Base-by-base conservation (phyloP, 2,888 invertebrate genomes). In the Scaptomyza flava region DNA sequence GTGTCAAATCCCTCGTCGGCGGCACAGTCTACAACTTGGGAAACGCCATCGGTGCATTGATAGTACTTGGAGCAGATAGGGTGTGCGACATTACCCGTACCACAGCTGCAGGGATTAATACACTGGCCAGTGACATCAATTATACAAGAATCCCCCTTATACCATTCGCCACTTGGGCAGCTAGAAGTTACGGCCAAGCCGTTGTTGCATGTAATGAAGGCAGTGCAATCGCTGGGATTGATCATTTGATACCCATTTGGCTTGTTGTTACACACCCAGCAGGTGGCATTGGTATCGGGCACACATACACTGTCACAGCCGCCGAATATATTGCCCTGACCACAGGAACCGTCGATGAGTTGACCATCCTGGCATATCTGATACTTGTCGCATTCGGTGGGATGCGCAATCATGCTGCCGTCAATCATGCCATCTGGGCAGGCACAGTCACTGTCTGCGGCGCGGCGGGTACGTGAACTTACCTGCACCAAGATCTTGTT, bases 1-100 rank as follows among this genome's bases (percentile, higher is more conserved):
- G 69, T 9, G 31, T 90, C 63, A 45, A 85, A 91, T 6, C 79
- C 87, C 20, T 83, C 64, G 0, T 68, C 73, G 0, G 38, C n/a
- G 1, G 67, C 65, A 46, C 91, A 91, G 2, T 75, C 75, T 0
- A 81, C 77, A 0, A 91, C 89, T 34, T 76, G 53, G 0, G 83
- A 65, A 3, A 81, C 73, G 0, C 87, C 82, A 14, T 82, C 72
- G 12, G 78, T 77, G 48, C 91, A 91, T 11, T 82, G 71, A 34
- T 76, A 91, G 71, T 84, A 91, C 20, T 90, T 74, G 9, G 74
- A 72, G 50, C 91, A 91, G n/a, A 86, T 79, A 2, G 91, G 89
- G 76, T 91, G 82, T 0, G 89, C 77, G 11, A 86, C 64, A 17
- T 68, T 77, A 5, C 82, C 82, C 0, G 31, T 63, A 6, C 47